Conservation (phyloP, 2,113 vertebrate species). For the Phaethon lepturus region DNA sequence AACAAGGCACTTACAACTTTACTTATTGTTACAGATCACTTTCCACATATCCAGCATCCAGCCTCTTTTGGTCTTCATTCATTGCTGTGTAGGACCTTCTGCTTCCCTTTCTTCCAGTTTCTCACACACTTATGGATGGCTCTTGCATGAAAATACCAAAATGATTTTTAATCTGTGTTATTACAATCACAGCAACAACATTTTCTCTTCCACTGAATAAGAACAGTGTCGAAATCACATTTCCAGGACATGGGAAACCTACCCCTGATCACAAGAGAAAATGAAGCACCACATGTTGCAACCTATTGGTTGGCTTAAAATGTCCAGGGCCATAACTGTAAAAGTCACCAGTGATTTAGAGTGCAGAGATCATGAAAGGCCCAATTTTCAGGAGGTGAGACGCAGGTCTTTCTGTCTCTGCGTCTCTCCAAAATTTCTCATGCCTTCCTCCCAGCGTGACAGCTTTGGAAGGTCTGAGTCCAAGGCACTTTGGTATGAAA, state of each 20-base stretch:
- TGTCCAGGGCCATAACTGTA: not conserved
- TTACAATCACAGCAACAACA: not conserved
- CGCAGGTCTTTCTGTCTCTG: not conserved
- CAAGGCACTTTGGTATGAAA: not conserved
- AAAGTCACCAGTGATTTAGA: not conserved
- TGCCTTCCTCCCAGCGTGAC: not conserved
- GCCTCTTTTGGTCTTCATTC: not conserved
- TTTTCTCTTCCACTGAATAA: not conserved
- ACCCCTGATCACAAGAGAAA: not conserved
- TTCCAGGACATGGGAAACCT: rapidly evolving
- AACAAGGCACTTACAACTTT: rapidly evolving
- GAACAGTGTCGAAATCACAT: not conserved
- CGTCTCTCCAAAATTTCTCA: not conserved
- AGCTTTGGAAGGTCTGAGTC: not conserved
- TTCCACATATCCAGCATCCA: not conserved
- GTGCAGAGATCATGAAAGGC: not conserved
- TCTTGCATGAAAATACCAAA: not conserved
- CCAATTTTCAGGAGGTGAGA: not conserved
- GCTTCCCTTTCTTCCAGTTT: not conserved
- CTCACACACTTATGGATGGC: not conserved
- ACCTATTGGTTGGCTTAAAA: not conserved
- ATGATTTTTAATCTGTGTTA: not conserved
- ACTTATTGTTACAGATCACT: rapidly evolving
- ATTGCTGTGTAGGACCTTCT: not conserved
- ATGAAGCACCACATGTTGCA: not conserved